Base-by-base conservation (phyloP, 2,888 invertebrate species). In the Mythimna lalbum region DNA sequence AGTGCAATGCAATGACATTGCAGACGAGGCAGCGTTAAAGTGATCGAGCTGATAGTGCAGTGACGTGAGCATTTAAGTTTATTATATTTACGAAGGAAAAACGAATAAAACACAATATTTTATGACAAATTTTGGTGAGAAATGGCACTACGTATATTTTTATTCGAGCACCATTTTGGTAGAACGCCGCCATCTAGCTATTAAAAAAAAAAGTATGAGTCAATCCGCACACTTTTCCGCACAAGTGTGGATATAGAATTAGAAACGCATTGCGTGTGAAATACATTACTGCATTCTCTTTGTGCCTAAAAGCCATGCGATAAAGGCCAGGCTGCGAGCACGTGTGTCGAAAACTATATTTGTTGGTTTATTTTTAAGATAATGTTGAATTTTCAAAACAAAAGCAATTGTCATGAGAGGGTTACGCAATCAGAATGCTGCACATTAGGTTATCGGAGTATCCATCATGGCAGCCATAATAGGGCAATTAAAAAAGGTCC, bases 401-500 rank as follows among this genome's bases (percentile, higher is more conserved):
- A 27, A 27, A 53, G 7, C 17, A 1, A 4, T 50, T 50, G 7
- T 17, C 7, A 14, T 52, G 14, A 14, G 10, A 49, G 5, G 47
- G 7, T 27, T 27, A 27, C 53, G 27, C 27, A 23, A 27, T 27
- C 7, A 27, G 2, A 23, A 5, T 27, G 53, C 27, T 7, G 47
- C n/a, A 27, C 27, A 23, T 17, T n/a, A 3, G 56, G 43, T 65
- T 43, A 53, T 27, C 49, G 43, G 39, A 50, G 60, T 50, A 53
- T 33, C 31, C 9, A 12, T 49, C 49, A 33, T 50, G 19, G 21
- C 36, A 21, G 31, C 21, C 23, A 36, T 63, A 55, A 69, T 50
- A 21, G 19, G 14, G 43, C 53, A 63, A 63, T 64, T 70, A 69
- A 50, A 17, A 69, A 77, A 50, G 33, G 63, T 10, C 6, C 27